Conservation (phyloP, 2,113 vertebrate genomes). For the Daphoenositta chrysoptera region DNA sequence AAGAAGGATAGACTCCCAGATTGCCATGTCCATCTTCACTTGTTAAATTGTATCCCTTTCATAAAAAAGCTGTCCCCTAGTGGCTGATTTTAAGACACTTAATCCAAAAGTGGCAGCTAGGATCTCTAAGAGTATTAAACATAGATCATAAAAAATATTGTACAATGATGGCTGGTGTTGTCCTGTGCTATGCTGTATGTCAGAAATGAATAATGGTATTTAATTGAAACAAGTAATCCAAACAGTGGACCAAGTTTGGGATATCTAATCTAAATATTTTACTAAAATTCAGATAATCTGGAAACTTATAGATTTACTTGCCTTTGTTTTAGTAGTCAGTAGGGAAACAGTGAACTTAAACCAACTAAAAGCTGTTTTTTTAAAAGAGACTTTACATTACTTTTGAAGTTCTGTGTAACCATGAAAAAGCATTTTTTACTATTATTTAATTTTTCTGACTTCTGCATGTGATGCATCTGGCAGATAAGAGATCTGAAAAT, state of each 20-base stretch:
- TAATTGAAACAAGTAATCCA: not conserved
- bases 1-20: not conserved
- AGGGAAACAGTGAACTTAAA: not conserved
- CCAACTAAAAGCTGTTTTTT: not conserved
- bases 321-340: not conserved
- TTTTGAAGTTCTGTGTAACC: not conserved
- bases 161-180: not conserved
- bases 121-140: not conserved
- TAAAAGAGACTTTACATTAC: not conserved
- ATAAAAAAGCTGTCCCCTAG: not conserved
- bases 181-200: not conserved
- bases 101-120: not conserved
- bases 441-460: not conserved
- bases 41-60: not conserved
- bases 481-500: not conserved
- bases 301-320: not conserved
- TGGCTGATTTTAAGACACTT: not conserved
- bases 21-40: not conserved
- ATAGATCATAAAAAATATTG: not conserved
- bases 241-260: not conserved
- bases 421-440: not conserved
- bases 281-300: not conserved
- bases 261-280: not conserved
- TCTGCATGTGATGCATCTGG: not conserved
- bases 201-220: not conserved